Evolutionary conservation across 2,113 vertebrate species (phyloP).

Genomic region (Podarcis cretensis): DNA sequence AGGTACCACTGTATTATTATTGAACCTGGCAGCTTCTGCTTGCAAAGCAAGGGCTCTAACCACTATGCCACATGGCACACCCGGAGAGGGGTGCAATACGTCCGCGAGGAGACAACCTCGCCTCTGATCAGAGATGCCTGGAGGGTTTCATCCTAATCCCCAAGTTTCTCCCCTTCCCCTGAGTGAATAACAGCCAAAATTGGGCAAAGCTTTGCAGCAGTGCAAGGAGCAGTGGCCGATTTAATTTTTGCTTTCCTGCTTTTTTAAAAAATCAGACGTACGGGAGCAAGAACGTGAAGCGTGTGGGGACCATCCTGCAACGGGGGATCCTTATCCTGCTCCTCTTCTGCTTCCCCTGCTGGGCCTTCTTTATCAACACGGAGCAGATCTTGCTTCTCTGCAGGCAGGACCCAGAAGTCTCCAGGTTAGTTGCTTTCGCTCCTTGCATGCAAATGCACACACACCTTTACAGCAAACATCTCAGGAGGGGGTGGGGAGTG

Average conservation of each 20-base stretch:
- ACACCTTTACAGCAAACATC: background rate
- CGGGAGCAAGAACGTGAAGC: slow-evolving; percentile 87
- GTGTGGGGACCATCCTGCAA: slow-evolving; percentile 91
- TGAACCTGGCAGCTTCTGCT: too few species aligned
- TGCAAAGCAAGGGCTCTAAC: too few species aligned
- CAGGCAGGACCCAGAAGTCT: slow-evolving; percentile 84
- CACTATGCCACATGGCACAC: too few species aligned
- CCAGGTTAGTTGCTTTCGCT: slow-evolving; percentile 78
- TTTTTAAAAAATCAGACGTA: slow-evolving; percentile 78
- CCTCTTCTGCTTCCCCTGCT: slow-evolving; percentile 91
- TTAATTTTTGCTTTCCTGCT: background rate
- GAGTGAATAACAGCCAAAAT: background rate
- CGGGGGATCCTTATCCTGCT: slow-evolving; percentile 84
- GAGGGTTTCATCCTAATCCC: background rate
- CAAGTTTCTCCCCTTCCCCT: background rate
- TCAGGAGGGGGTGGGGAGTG: background rate
- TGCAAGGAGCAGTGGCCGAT: too few species aligned
- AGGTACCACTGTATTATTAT: too few species aligned
- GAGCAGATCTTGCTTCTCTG: slow-evolving; percentile 82
- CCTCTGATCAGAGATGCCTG: background rate
- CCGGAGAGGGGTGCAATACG: too few species aligned
- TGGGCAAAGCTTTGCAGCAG: background rate
- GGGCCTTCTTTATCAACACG: slow-evolving; percentile 89
- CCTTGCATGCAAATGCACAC: fast-evolving
- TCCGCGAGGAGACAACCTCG: too few species aligned